Percentiles rank a stretch among this genome's conserved stretches.
phyloP scores from a whole-genome alignment of 2,797 vertebrate genomes.

The Semaprochilodus insignis region DNA sequence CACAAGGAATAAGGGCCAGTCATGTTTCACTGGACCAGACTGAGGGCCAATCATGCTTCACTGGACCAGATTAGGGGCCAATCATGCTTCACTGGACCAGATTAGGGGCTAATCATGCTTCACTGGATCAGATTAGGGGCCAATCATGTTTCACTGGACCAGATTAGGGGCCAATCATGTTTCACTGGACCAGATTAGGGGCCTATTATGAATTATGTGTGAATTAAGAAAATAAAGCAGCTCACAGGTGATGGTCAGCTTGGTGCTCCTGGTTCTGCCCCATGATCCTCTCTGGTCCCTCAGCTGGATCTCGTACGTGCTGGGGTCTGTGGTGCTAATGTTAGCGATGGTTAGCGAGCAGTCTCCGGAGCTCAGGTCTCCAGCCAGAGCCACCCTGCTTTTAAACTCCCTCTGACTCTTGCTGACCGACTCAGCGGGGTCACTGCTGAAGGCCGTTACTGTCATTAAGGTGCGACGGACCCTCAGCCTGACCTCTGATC shows the following conservation, averaged over 20 bases:
- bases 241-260: constrained; percentile 73
- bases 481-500: constrained; percentile 68
- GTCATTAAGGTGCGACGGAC: constrained; percentile 54
- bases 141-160: no score
- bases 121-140: no score
- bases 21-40: background rate
- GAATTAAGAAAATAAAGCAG: background rate
- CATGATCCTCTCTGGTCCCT: constrained; percentile 69
- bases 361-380: constrained; percentile 71
- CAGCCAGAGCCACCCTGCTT: constrained; percentile 69
- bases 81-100: background rate
- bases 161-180: no score
- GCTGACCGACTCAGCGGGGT: constrained; percentile 31
- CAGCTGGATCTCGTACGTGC: constrained; percentile 73
- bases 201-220: background rate
- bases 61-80: background rate
- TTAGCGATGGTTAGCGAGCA: constrained; percentile 78
- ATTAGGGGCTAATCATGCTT: no score
- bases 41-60: background rate
- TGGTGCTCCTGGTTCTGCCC: constrained; percentile 64
- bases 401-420: constrained; percentile 67
- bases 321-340: constrained; percentile 68
- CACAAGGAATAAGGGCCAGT: background rate
- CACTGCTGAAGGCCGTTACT: constrained; percentile 75
- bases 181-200: no score